Evolutionary conservation across 1,140 invertebrate species (phyloP).

Genomic region (Adelges cooleyi): DNA sequence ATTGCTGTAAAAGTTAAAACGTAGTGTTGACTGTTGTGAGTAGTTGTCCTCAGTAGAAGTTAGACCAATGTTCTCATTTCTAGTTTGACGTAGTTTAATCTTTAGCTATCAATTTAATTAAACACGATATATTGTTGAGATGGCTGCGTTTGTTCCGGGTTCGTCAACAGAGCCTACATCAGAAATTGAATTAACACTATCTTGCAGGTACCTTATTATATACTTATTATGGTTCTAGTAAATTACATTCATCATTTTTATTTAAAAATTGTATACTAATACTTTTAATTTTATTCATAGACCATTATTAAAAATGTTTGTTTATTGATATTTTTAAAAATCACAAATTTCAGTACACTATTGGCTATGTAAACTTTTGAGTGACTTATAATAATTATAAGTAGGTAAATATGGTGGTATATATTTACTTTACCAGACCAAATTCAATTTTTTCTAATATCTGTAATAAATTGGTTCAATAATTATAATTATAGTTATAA

Average conservation of each 20-base stretch:
- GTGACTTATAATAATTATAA: no score
- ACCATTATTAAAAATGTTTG: background rate
- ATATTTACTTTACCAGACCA: no score
- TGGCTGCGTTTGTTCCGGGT: conserved; percentile 35
- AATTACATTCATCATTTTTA: background rate
- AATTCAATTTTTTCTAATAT: no score
- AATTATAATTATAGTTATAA: no score
- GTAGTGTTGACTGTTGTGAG: no score
- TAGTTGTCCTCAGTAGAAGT: no score
- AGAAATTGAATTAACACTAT: conserved; percentile 36
- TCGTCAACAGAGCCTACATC: conserved; percentile 35
- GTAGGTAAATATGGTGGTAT: no score
- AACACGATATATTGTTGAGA: background rate
- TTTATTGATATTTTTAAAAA: background rate
- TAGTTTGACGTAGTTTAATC: no score
- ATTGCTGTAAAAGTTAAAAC: no score
- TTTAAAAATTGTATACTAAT: background rate
- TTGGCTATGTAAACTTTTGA: conserved; percentile 1
- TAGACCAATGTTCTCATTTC: no score
- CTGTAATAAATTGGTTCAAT: no score
- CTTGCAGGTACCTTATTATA: conserved; percentile 35
- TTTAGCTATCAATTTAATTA: no score
- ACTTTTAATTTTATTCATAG: background rate
- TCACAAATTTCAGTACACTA: background rate
- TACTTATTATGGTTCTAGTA: background rate